phyloP scores from a whole-genome alignment of 2,797 vertebrate species.

The Gambusia yucatana region DNA sequence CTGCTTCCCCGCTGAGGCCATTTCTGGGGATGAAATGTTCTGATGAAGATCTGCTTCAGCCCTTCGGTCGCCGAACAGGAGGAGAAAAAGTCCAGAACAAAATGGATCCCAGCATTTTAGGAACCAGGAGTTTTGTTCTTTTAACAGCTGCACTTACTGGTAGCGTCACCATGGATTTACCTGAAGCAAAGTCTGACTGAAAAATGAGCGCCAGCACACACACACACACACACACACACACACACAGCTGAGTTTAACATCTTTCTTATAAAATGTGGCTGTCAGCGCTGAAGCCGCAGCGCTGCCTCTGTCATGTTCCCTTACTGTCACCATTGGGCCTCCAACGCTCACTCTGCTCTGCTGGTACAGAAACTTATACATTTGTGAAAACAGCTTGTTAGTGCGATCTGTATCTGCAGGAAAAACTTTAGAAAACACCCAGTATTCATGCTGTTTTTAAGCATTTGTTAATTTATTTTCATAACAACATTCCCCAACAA shows the following conservation, averaged over 20 bases:
- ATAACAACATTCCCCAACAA: background rate
- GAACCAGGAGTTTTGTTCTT: constrained; percentile 13
- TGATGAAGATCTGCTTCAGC: background rate
- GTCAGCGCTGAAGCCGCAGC: background rate
- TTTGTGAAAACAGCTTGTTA: background rate
- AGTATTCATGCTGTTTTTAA: background rate
- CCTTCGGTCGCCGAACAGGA: background rate
- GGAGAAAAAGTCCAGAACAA: background rate
- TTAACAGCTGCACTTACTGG: constrained; percentile 21
- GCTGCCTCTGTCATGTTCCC: background rate
- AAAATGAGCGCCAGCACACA: background rate
- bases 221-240: background rate
- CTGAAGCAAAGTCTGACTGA: constrained; percentile 21
- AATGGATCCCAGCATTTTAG: background rate
- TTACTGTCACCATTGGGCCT: background rate
- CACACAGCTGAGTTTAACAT: background rate
- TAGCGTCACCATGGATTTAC: constrained; percentile 30
- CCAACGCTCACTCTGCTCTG: background rate
- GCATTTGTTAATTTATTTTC: background rate
- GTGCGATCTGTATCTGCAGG: background rate
- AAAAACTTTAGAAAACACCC: background rate
- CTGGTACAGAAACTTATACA: background rate
- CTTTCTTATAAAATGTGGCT: background rate
- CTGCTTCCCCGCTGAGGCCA: background rate
- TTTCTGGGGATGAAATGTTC: background rate